phyloP scores from a whole-genome alignment of 2,888 invertebrate genomes.

The Phorcus lineatus region DNA sequence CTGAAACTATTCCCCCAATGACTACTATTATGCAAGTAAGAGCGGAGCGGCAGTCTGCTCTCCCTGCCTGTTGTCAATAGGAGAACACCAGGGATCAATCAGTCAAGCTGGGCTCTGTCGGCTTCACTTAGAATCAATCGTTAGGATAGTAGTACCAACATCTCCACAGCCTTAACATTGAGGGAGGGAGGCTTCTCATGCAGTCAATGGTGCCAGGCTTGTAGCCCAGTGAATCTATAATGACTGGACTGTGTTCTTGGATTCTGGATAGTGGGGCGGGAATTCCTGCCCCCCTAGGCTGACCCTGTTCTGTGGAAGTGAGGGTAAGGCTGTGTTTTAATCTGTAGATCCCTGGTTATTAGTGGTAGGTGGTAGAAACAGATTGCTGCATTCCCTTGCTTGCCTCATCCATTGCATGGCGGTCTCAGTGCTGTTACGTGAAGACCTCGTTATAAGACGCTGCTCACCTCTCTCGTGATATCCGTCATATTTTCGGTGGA shows the following conservation, averaged over 20 bases:
- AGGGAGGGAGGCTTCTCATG: not conserved
- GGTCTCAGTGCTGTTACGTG: not conserved
- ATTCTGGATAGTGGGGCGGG: not conserved
- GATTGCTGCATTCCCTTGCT: not conserved
- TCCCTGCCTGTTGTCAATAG: not conserved
- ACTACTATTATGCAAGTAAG: conserved; percentile 17
- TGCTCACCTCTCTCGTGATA: not conserved
- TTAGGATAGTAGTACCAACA: conserved; percentile 22
- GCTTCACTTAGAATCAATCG: conserved; percentile 22
- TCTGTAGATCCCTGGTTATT: not conserved
- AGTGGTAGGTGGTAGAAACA: not conserved
- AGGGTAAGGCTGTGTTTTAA: conserved; percentile 7
- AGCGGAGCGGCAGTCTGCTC: conserved; percentile 9
- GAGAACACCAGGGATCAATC: conserved; percentile 22
- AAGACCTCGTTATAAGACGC: conserved; percentile 6
- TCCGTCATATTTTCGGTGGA: not conserved
- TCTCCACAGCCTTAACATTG: conserved; percentile 11
- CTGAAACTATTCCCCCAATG: conserved; percentile 21
- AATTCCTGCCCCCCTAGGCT: not conserved
- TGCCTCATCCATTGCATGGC: not conserved
- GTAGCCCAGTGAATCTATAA: conserved; percentile 2
- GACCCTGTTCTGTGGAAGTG: not conserved
- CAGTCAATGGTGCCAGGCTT: conserved; percentile 2
- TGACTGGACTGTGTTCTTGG: not conserved
- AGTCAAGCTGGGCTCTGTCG: conserved; percentile 23